Evolutionary conservation across 2,797 vertebrate species (phyloP).

Genomic region (Arvicola amphibius): DNA sequence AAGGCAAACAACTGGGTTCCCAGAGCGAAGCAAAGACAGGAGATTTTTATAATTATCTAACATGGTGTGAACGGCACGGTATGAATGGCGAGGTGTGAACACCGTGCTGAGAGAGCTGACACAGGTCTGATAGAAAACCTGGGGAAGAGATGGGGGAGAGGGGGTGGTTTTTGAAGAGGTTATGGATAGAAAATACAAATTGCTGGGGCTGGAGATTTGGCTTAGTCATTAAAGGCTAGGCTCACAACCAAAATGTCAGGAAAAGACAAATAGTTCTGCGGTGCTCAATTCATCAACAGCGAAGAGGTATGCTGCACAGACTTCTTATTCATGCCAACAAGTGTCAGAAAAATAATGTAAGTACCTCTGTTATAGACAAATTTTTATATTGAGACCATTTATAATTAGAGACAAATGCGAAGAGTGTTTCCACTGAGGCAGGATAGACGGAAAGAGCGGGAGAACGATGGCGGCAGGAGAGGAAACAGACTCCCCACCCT

Average conservation of each 20-base stretch:
- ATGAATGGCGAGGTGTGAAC: too few species aligned
- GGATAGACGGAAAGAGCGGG: neutral
- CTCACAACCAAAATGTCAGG: neutral
- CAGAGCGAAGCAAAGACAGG: neutral
- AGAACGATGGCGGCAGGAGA: neutral
- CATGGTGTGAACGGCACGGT: neutral
- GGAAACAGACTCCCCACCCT: neutral
- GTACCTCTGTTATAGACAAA: neutral
- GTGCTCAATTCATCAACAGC: neutral
- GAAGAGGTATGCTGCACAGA: neutral
- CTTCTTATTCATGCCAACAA: neutral
- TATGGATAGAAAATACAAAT: neutral
- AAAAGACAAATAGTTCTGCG: neutral
- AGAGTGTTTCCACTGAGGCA: neutral
- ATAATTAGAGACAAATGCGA: neutral
- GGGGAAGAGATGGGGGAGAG: neutral
- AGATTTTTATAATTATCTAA: neutral
- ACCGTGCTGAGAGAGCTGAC: neutral
- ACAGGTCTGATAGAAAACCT: neutral
- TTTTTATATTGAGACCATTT: neutral
- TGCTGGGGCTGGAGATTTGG: neutral
- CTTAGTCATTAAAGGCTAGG: neutral
- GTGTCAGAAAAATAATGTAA: neutral
- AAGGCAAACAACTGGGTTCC: neutral
- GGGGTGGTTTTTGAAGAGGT: neutral